A percentile compares a stretch with the other conserved stretches of the same genome.
Conservation (phyloP, 2,113 vertebrate species). For the Corvus moneduloides region DNA sequence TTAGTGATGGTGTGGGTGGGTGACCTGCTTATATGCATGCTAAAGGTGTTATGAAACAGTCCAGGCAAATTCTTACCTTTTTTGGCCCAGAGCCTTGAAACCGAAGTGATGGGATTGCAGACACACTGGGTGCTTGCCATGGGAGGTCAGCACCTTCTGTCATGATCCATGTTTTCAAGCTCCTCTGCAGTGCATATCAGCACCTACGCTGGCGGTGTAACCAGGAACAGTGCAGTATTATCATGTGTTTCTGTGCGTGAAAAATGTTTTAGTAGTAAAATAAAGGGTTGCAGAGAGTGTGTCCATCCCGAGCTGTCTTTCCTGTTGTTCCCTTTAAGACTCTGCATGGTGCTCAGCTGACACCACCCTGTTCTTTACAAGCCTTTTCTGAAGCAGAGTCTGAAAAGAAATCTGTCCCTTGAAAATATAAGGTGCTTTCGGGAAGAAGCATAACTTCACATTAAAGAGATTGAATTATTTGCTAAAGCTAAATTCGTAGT, state of each 20-base stretch:
- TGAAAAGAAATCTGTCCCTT: not conserved
- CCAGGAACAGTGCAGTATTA: not conserved
- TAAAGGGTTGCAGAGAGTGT: not conserved
- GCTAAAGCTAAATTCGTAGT: not conserved
- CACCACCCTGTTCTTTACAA: not conserved
- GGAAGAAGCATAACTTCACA: not conserved
- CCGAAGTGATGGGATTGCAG: not conserved
- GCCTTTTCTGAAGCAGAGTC: not conserved
- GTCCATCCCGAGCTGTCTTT: rapidly evolving
- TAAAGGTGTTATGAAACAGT: not conserved
- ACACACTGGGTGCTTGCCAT: not conserved
- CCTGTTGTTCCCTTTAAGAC: not conserved
- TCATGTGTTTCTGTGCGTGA: not conserved
- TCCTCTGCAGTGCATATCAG: not conserved
- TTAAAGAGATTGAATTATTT: not conserved
- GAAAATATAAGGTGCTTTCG: not conserved
- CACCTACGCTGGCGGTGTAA: not conserved
- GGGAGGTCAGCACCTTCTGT: not conserved
- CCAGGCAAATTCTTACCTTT: not conserved
- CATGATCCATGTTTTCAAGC: not conserved
- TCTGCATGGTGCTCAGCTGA: not conserved
- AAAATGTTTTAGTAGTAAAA: not conserved
- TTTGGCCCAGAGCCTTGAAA: not conserved
- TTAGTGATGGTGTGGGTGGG: not conserved
- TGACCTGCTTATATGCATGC: not conserved